Base-by-base conservation (phyloP, 2,888 invertebrate species). In the Nemotelus nigrinus region DNA sequence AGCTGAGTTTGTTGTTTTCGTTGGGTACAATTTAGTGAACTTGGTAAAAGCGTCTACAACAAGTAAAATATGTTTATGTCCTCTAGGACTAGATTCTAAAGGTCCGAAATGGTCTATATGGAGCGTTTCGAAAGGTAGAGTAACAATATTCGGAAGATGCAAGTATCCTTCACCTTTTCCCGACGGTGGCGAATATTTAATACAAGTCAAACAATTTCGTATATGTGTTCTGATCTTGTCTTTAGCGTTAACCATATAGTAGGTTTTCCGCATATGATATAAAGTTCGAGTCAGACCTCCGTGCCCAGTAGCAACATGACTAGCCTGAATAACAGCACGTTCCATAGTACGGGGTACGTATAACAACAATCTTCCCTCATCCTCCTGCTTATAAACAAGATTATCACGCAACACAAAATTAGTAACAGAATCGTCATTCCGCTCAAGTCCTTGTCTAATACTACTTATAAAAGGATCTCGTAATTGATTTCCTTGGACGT, bases 291-390 rank as follows among this genome's bases (percentile, higher is more conserved):
- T 81, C 8, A 81, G 10, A 2, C 83, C 83, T 53, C 82, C 64
- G 79, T 84, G 84, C 43, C 82, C 82, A 47, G 80, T 63, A 43
- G 79, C 47, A 70, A 83, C 82, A 80, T 83, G 83, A 76, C 60
- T 74, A 4, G 71, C 71, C 8, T 58, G 47, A 5, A 82, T 78
- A 2, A 82, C 60, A 6, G 57, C 75, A 7, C 47, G 5, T 64
- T 79, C 77, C 80, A 75, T 50, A 0, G 8, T 43, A 5, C 5
- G 3, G 0, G 63, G 63, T 63, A 63, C 3, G 8, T 25, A 63
- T 25, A 25, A 25, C 4, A 63, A 63, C 43, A 63, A 77, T 48
- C 3, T 81, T 80, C 44, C 43, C 25, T 63, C 50, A 41, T 45
- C 25, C 10, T n/a, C n/a, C 41, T 47, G 67, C 6, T 48, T 39